phyloP scores from a whole-genome alignment of 2,888 invertebrate genomes.

The Frankliniella fusca region DNA sequence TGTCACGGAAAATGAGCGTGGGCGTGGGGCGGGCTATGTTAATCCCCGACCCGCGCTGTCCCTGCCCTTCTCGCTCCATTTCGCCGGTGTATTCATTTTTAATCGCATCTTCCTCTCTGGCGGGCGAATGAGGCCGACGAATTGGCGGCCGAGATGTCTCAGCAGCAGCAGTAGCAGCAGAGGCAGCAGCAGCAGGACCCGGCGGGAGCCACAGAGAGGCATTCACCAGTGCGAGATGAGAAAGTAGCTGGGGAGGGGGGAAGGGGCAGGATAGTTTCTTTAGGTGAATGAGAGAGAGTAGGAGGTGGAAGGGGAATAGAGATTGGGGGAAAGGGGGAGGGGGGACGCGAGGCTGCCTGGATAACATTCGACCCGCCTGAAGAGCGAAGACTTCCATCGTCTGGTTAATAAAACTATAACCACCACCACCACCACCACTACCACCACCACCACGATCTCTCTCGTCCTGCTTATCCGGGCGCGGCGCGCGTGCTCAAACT shows the following conservation, averaged over 20 bases:
- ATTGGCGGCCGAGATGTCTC: slow-evolving; percentile 43
- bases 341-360: slow-evolving; percentile 31
- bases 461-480: too few species aligned
- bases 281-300: slow-evolving; percentile 37
- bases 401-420: too few species aligned
- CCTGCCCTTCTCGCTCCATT: too few species aligned
- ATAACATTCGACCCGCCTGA: neutral
- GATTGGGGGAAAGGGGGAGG: slow-evolving; percentile 38
- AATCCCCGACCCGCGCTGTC: too few species aligned
- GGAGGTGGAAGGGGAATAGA: slow-evolving; percentile 34
- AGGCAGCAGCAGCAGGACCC: slow-evolving; percentile 38
- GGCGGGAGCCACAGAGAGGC: slow-evolving; percentile 34
- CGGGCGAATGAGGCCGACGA: slow-evolving; percentile 46
- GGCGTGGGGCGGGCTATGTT: too few species aligned
- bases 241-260: slow-evolving; percentile 35
- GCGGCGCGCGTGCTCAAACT: too few species aligned
- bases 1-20: too few species aligned
- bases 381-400: too few species aligned
- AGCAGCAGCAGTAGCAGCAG: slow-evolving; percentile 39
- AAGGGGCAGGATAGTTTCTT: too few species aligned
- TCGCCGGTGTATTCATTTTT: too few species aligned
- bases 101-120: slow-evolving; percentile 9
- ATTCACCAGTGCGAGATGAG: slow-evolving; percentile 36
- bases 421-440: too few species aligned
- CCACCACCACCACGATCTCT: too few species aligned